These are phyloP conservation scores for Aleiodes alternator DNA, from an alignment of 2,888 invertebrate genomes.

Conservation along the genomic window DNA sequence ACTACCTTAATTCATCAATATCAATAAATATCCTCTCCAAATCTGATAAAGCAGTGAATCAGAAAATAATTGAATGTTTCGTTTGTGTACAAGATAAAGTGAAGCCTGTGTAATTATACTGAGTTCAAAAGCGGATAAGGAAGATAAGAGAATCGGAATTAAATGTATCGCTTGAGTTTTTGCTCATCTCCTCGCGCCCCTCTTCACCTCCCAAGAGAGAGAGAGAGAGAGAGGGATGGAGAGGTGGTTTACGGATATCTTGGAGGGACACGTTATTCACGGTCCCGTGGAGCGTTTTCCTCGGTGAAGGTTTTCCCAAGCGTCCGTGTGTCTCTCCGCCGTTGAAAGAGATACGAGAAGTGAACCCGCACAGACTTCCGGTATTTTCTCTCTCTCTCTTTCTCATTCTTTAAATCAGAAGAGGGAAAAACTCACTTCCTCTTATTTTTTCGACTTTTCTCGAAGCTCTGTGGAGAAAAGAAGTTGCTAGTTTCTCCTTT, in stretches of 20 bases:
- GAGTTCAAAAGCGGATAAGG: background rate
- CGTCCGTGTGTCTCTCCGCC: slow-evolving; percentile 15
- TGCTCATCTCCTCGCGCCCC: background rate
- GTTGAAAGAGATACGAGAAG: slow-evolving; percentile 32
- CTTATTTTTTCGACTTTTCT: slow-evolving; percentile 17
- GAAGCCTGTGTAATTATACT: slow-evolving; percentile 6
- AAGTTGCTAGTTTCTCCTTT: background rate
- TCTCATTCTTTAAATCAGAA: slow-evolving; percentile 37
- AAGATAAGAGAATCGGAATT: slow-evolving; percentile 23
- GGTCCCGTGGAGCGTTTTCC: slow-evolving; percentile 32
- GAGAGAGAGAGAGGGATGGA: background rate
- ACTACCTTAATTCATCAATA: no score
- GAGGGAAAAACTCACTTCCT: slow-evolving; percentile 21
- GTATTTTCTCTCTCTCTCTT: slow-evolving; percentile 5
- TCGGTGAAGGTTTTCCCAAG: slow-evolving; percentile 34
- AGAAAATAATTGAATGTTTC: no score
- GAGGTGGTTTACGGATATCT: slow-evolving; percentile 18
- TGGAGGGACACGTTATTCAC: slow-evolving; percentile 33
- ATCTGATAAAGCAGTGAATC: no score
- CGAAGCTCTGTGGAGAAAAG: background rate
- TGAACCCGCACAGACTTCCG: slow-evolving; percentile 25
- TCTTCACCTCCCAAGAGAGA: no score
- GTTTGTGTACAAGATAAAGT: no score
- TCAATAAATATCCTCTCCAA: no score
- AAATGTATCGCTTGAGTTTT: slow-evolving; percentile 30